Percentiles rank a stretch among this genome's conserved stretches.
Evolutionary conservation across 35 echinoderm and acorn worm genomes (phyloP).

Genomic region (Chiridota heheva): DNA sequence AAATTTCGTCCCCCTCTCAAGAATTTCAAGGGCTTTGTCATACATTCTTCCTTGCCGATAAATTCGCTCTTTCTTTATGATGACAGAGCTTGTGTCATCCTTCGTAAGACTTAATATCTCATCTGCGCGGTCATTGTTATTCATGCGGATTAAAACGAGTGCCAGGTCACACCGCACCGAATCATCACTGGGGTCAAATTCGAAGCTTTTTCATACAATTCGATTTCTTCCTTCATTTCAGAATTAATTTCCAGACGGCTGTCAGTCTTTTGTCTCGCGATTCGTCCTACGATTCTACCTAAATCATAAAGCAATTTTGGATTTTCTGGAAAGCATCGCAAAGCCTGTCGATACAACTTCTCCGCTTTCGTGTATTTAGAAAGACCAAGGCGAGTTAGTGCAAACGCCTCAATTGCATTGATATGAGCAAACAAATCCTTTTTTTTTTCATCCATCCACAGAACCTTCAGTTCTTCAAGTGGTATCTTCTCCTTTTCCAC

Average conservation of each 20-base stretch:
- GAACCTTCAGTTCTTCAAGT: neutral
- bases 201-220: slow-evolving; percentile 18
- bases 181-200: slow-evolving; percentile 14
- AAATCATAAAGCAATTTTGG: slow-evolving; percentile 1
- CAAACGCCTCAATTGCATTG: neutral
- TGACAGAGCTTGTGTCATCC: neutral
- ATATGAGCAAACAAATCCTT: neutral
- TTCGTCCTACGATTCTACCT: neutral
- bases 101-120: too few species aligned
- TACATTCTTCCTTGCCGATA: neutral
- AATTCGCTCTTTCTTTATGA: slow-evolving; percentile 22
- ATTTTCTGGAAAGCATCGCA: neutral
- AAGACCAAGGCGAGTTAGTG: neutral
- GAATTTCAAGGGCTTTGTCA: neutral
- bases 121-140: neutral
- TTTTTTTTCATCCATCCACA: neutral
- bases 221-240: slow-evolving; percentile 7
- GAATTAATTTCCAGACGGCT: neutral
- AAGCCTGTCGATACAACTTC: neutral
- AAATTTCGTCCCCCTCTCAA: neutral
- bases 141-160: neutral
- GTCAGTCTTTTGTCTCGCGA: neutral
- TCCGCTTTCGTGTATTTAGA: slow-evolving; percentile 4
- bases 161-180: slow-evolving; percentile 22
- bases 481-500: neutral